Evolutionary conservation across 2,797 vertebrate species (phyloP), one percentile per base, ranked within the genome.

Genomic region (Schizopygopsis pylzovi): DNA sequence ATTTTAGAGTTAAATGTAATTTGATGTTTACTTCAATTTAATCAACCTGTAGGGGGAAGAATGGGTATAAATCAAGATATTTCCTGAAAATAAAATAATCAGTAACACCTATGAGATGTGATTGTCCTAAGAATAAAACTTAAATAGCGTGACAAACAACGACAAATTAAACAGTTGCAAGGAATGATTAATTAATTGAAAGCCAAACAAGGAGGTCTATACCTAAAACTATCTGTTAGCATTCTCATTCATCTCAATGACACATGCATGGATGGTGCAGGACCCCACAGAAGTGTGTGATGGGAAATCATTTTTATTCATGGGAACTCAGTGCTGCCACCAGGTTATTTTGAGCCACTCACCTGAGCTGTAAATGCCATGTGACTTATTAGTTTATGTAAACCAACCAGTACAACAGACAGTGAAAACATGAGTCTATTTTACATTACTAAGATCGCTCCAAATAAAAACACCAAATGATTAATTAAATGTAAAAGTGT

Each of bases 241-340:
- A 18, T 63, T 61, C n/a, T 45, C n/a, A 63, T 43, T 47, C 15
- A 47, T 45, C 39, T 65, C 78, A 79, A 4, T 63, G 59, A 45
- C n/a, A 63, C 22, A 65, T 18, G 22, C 22, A 13, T 43, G 59
- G n/a, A 39, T 45, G 41, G 15, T 20, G 41, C 59, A 79, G 39
- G 9, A 43, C 22, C 8, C 56, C 39, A 16, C 22, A 61, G 22
- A 25, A 63, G 54, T 39, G 54, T 79, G 39, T 79, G 39, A 61
- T 28, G 77, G 56, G 77, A 79, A 79, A 63, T 63, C 15, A 63
- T 79, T 41, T 79, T 20, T 79, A 79, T 79, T 79, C 39, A 79
- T 28, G n/a, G 4, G n/a, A 39, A 43, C 22, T n/a, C 2, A 28
- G n/a, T 54, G 45, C 49, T 78, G 75, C 16, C 2, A 0, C 16